Evolutionary conservation across 2,113 vertebrate species (phyloP).

Genomic region (Uria lomvia): DNA sequence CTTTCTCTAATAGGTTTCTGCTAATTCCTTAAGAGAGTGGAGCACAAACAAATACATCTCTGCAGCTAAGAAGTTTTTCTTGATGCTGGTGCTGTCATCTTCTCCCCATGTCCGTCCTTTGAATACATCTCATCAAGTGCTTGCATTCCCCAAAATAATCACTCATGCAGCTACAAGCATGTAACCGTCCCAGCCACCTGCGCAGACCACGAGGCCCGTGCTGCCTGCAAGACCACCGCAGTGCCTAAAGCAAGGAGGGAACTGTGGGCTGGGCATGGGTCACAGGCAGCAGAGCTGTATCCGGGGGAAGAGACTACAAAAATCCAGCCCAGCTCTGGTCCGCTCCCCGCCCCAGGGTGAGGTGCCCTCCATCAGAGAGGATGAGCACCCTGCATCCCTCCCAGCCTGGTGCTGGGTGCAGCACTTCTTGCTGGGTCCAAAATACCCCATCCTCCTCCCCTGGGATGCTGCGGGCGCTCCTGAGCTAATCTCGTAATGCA

Average conservation of each 20-base stretch:
- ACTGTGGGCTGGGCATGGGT: not conserved
- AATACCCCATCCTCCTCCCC: not conserved
- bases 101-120: not conserved
- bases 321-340: not conserved
- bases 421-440: not conserved
- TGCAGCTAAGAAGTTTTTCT: not conserved
- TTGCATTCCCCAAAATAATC: not conserved
- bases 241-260: not conserved
- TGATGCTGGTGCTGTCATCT: not conserved
- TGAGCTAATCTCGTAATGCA: not conserved
- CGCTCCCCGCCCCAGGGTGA: fast-evolving
- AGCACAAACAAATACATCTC: not conserved
- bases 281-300: not conserved
- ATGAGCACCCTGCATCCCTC: not conserved
- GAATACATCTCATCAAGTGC: not conserved
- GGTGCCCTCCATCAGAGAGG: not conserved
- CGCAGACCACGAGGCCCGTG: fast-evolving
- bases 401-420: not conserved
- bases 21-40: not conserved
- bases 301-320: not conserved
- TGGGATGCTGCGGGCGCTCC: not conserved
- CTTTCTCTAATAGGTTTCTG: not conserved
- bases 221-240: not conserved
- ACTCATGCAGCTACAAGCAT: fast-evolving
- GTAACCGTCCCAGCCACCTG: not conserved